A percentile compares a stretch with the other conserved stretches of the same genome.
Evolutionary conservation across 2,888 invertebrate species (phyloP).

Genomic region (Drosophila birchii): DNA sequence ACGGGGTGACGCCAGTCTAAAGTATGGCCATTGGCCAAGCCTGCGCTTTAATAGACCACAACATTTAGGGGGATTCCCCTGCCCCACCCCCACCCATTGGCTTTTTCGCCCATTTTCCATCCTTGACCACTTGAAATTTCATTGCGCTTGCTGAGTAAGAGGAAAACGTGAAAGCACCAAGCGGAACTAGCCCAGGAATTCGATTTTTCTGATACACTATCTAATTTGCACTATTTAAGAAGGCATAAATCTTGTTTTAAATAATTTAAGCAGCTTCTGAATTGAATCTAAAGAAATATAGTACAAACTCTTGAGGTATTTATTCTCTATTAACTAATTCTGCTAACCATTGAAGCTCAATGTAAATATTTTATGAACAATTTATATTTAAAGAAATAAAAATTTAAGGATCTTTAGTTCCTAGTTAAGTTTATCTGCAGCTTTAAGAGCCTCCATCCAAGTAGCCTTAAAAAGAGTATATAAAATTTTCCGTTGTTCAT

Average conservation of each 20-base stretch:
- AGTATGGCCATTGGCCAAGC: conserved; percentile 21
- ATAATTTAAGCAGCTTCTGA: background rate
- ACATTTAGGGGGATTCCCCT: conserved; percentile 4
- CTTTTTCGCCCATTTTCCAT: conserved; percentile 12
- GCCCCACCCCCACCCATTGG: background rate
- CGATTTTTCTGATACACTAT: background rate
- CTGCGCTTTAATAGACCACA: conserved; percentile 49
- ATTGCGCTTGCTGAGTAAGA: conserved; percentile 28
- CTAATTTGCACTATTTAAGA: background rate
- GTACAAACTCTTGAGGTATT: background rate
- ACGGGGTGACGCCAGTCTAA: conserved; percentile 3
- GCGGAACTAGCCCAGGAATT: background rate
- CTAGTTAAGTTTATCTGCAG: background rate
- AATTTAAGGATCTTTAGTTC: background rate
- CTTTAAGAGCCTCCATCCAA: background rate
- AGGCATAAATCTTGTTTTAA: background rate
- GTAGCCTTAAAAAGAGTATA: background rate
- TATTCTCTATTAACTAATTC: background rate
- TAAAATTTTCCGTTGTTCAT: background rate
- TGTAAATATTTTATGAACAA: no score
- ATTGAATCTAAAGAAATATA: background rate
- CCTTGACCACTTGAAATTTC: conserved; percentile 49
- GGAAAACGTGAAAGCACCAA: background rate
- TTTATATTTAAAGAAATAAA: no score
- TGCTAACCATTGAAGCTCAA: background rate